Percentiles rank a stretch among this genome's conserved stretches.
These are phyloP conservation scores for Polydrusus tereticollis DNA, from an alignment of 2,888 invertebrate genomes.

Conservation along the genomic window DNA sequence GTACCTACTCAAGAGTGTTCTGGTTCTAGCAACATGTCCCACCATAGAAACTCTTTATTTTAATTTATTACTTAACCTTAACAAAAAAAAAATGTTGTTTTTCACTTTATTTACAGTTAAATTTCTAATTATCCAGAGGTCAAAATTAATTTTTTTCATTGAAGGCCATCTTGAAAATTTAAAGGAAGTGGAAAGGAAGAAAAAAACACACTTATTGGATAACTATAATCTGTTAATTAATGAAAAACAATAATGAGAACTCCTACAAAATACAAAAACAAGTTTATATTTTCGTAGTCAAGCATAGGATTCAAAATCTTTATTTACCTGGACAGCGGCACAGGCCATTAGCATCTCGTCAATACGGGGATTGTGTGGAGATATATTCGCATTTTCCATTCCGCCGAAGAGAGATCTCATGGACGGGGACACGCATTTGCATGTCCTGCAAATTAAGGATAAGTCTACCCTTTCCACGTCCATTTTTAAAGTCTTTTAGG, in stretches of 20 bases:
- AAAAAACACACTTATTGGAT: background rate
- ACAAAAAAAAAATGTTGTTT: background rate
- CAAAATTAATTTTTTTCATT: conserved; percentile 15
- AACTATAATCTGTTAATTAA: background rate
- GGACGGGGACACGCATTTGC: conserved; percentile 61
- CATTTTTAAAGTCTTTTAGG: conserved; percentile 55
- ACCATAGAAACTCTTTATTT: background rate
- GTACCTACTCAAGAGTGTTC: no score
- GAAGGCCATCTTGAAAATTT: conserved; percentile 42
- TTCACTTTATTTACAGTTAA: background rate
- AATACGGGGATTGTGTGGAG: conserved; percentile 64
- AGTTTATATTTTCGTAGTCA: conserved; percentile 26
- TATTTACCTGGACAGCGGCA: conserved; percentile 65
- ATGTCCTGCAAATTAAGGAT: conserved; percentile 65
- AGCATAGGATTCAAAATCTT: conserved; percentile 42
- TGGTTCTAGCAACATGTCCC: no score
- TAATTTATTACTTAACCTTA: background rate
- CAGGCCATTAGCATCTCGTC: conserved; percentile 69
- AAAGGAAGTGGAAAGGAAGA: background rate
- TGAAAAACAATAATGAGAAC: background rate
- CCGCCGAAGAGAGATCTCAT: conserved; percentile 64
- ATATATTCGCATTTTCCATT: conserved; percentile 56
- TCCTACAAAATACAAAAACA: background rate
- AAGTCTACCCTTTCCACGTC: conserved; percentile 60
- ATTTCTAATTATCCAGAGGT: conserved; percentile 4